A percentile compares a stretch with the other conserved stretches of the same genome.
Conservation (phyloP, 2,888 invertebrate genomes). For the Trichogramma evanescens region DNA sequence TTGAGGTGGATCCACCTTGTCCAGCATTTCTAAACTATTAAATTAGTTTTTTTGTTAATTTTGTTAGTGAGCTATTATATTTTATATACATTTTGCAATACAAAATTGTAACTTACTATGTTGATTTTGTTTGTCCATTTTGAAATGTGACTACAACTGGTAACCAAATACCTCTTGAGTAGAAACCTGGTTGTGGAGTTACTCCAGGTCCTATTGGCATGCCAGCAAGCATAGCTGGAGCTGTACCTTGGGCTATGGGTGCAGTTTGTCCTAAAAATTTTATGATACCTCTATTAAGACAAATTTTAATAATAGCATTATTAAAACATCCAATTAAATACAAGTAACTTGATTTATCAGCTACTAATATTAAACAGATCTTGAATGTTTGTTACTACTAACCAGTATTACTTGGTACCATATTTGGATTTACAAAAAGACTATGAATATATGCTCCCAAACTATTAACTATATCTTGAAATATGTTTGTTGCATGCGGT, state of each 20-base stretch:
- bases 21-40: conserved; percentile 86
- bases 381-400: conserved; percentile 4
- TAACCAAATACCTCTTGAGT: conserved; percentile 86
- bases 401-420: conserved; percentile 50
- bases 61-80: background rate
- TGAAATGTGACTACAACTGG: conserved; percentile 81
- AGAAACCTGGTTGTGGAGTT: conserved; percentile 84
- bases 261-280: conserved; percentile 40
- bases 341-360: background rate
- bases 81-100: background rate
- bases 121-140: conserved; percentile 77
- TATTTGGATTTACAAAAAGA: conserved; percentile 69
- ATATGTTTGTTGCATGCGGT: conserved; percentile 85
- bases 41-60: conserved; percentile 1
- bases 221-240: conserved; percentile 60
- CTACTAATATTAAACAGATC: background rate
- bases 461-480: conserved; percentile 91
- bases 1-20: conserved; percentile 86
- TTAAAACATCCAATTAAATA: background rate
- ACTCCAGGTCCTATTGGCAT: conserved; percentile 68
- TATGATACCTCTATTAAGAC: conserved; percentile 13
- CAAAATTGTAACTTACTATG: conserved; percentile 64
- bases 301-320: background rate
- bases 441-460: conserved; percentile 92
- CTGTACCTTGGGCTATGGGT: conserved; percentile 52